Percentiles rank a stretch among this genome's conserved stretches.
phyloP scores from a whole-genome alignment of 2,888 invertebrate genomes.

The Acanthosepion lycidas region DNA sequence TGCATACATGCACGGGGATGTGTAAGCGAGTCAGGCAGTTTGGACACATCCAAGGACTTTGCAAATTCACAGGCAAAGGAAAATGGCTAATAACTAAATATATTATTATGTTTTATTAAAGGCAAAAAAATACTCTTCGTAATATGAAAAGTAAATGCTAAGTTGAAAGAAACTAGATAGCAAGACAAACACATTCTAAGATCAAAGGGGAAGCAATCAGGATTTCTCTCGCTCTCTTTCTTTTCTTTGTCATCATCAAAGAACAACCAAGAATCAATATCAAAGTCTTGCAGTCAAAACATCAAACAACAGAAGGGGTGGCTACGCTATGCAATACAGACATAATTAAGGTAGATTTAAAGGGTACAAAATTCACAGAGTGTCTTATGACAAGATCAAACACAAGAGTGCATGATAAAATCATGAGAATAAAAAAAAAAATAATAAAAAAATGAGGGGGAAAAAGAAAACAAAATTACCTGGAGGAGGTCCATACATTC shows the following conservation, averaged over 20 bases:
- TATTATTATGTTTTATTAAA: no score
- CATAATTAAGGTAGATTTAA: background rate
- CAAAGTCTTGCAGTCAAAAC: background rate
- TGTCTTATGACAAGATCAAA: background rate
- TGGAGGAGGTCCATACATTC: slow-evolving; percentile 22
- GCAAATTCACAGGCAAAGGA: background rate
- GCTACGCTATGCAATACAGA: no score
- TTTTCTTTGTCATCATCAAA: background rate
- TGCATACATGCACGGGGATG: background rate
- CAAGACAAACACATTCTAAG: background rate
- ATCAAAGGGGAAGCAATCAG: background rate
- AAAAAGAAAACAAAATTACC: background rate
- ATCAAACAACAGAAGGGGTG: background rate
- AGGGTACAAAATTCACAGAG: background rate
- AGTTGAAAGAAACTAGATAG: background rate
- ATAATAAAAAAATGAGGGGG: no score
- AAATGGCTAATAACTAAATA: background rate
- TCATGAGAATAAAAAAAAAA: background rate
- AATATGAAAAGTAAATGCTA: background rate
- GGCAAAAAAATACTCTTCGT: background rate
- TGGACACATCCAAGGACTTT: background rate
- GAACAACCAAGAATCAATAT: background rate
- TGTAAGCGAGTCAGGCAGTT: no score
- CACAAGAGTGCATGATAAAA: background rate
- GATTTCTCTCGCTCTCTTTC: background rate